Base-by-base conservation (phyloP, 37 sponge, comb jelly and placozoan genomes). In the Axinella damicornis region DNA sequence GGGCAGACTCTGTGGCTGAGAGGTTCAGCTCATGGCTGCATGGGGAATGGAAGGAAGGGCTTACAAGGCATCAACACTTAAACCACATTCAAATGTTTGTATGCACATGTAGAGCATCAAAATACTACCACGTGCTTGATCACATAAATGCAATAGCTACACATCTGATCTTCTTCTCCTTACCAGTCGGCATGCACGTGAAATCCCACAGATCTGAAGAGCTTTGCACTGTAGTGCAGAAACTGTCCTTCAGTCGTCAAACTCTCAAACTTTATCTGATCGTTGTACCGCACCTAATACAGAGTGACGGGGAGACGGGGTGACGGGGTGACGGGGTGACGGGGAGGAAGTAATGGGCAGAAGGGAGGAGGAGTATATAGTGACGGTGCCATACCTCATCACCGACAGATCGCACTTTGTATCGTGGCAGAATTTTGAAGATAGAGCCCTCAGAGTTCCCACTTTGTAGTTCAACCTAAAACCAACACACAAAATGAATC, bases 321-420 rank as follows among this genome's bases (percentile, higher is more conserved):
- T n/a, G n/a, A n/a, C n/a, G 46, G 9, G 9, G 46, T 46, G 9
- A 46, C 9, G 46, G 46, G 46, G 9, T 46, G 46, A 46, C 4
- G 46, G n/a, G 46, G 9, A n/a, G n/a, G n/a, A n/a, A n/a, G n/a
- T n/a, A n/a, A n/a, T n/a, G n/a, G n/a, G n/a, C n/a, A n/a, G n/a
- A n/a, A n/a, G n/a, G n/a, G n/a, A 46, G 46, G 46, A 46, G 46
- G 9, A 12, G 46, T 46, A 46, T 46, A 9, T 46, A 9, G n/a
- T n/a, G n/a, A n/a, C n/a, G 36, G 58, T 76, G 69, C 37, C 81
- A 76, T 21, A 94, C 95, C 79, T 85, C 82, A 72, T 94, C 95
- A 35, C 95, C 95, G 53, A 85, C 87, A 35, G 95, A 87, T 65
- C 82, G 54, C 34, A 94, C 87, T 57, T 90, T 94, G 86, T 94